Conservation (phyloP, 2,797 vertebrate species). For the Sylvilagus floridanus region DNA sequence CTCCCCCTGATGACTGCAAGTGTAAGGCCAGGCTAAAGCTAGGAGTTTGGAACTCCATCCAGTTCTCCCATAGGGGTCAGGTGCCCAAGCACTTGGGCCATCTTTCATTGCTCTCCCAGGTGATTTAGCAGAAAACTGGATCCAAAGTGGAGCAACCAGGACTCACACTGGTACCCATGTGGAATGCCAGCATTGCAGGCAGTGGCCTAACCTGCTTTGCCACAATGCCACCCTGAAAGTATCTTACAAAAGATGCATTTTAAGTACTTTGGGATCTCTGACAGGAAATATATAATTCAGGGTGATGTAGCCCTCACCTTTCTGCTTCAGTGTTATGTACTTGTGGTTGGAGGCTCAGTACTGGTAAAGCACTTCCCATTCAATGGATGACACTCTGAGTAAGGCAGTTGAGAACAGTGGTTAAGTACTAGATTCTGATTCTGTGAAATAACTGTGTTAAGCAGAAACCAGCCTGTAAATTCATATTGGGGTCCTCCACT, state of each 20-base stretch:
- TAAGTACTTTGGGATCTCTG: conserved; percentile 37
- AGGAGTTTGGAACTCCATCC: no score
- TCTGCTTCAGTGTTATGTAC: conserved; percentile 15
- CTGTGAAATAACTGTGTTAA: background rate
- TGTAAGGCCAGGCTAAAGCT: no score
- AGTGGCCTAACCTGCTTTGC: no score
- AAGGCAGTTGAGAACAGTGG: background rate
- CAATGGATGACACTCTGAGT: background rate
- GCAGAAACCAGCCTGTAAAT: background rate
- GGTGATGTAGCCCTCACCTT: background rate
- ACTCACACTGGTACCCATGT: no score
- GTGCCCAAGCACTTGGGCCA: no score
- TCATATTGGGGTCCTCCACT: background rate
- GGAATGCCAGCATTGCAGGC: no score
- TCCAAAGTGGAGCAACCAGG: no score
- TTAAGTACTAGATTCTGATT: background rate
- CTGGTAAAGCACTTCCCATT: conserved; percentile 27
- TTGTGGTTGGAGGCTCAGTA: background rate
- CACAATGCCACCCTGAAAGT: background rate
- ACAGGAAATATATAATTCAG: background rate
- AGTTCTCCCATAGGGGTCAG: no score
- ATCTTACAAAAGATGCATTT: conserved; percentile 21
- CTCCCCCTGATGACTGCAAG: no score
- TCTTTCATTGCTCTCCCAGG: no score
- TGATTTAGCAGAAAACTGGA: no score